Base-by-base conservation (phyloP, 2,888 invertebrate genomes). In the Anticlea derivata region DNA sequence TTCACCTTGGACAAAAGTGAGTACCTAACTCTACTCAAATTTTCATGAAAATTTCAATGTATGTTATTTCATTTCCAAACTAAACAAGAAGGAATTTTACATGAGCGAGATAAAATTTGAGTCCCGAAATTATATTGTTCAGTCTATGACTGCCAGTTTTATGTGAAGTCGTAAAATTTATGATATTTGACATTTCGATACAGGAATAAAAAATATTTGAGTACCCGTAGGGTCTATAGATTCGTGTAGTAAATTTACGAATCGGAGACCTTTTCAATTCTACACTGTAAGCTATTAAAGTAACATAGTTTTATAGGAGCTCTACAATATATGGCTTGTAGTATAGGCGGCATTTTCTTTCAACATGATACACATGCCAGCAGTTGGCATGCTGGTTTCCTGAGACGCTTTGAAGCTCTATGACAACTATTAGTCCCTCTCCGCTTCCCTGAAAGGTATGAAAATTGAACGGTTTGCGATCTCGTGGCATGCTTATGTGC, bases 171-270 rank as follows among this genome's bases (percentile, higher is more conserved):
- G 56, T 62, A 62, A 62, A 62, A 49, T 60, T 58, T 60, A 60
- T 60, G 43, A 52, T 60, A 60, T 60, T 62, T 60, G 61, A 58
- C 55, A 59, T 59, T 60, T 59, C 53, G 58, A 62, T 62, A 58
- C 50, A 50, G 47, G 37, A 44, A 62, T 56, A 60, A 60, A 59
- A 58, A 56, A 56, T 55, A 43, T 58, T 61, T 58, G 60, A 58
- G 46, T 55, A 41, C 50, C 57, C 29, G 50, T 41, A 34, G 52
- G 55, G 50, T 37, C 41, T 52, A 46, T 52, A 56, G 54, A 55
- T 41, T 44, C 38, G 20, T 47, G 40, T 40, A 20, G 46, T 43
- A 17, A 47, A 33, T 30, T 46, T 48, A 47, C 27, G 38, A 48
- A 52, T 43, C 31, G 17, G 7, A 33, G 37, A 33, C 1, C 20